Evolutionary conservation across 2,888 invertebrate species (phyloP), one percentile per base, ranked within the genome.

Genomic region (Agrotis clavis): DNA sequence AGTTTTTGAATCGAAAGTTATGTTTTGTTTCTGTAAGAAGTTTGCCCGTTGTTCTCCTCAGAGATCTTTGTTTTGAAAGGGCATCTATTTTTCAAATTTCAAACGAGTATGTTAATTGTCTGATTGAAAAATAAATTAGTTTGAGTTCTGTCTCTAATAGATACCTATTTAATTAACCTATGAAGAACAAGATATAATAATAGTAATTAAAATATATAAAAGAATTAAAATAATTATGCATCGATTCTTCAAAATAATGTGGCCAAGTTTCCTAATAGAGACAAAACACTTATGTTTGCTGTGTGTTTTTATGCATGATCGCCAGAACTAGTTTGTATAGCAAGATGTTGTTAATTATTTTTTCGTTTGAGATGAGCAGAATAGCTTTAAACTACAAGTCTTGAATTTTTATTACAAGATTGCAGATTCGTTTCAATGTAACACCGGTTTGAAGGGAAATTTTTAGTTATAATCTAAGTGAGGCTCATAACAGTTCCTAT

Each of bases 301-400:
- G 21, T 11, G 4, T 51, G 56, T 68, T 70, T 81, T 77, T 81
- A n/a, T 70, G 41, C 18, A 56, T 14, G 13, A 35, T 47, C 30
- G 19, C 11, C 53, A 60, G 2, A 77, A 77, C 77, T 25, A 60
- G 77, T 79, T 70, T 70, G 25, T 9, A 14, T 1, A 25, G 51
- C 18, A 56, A 14, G 45, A 13, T 35, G 35, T 13, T 57, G 18
- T 66, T 35, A 18, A 41, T 25, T 18, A 19, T 70, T 67, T 70
- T 82, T 82, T 70, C n/a, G 51, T 50, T 47, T 48, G 16, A 53
- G 16, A 50, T 16, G 21, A 56, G 53, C n/a, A 53, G 4, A 47
- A 67, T 45, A 25, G 9, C 9, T 45, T 18, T 25, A 45, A 35
- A 35, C 51, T 30, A 21, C 0, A 18, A 54, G 14, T 19, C 14